A percentile compares a stretch with the other conserved stretches of the same genome.
phyloP scores from a whole-genome alignment of 2,888 invertebrate species.

The Litoditis marina region DNA sequence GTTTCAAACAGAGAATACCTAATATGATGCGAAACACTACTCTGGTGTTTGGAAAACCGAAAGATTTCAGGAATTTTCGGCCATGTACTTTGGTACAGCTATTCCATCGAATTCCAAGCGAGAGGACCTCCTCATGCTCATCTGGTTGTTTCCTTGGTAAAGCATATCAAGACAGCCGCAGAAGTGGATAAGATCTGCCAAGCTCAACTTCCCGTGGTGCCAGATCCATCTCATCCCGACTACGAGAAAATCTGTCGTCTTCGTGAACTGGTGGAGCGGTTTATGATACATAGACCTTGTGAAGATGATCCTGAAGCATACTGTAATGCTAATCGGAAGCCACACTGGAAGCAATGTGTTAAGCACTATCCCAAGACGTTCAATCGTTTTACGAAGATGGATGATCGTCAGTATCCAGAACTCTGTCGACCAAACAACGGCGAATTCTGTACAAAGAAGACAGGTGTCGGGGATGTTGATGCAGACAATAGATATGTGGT shows the following conservation, averaged over 20 bases:
- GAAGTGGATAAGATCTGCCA: not conserved
- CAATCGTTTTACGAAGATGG: not conserved
- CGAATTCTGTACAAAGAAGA: not conserved
- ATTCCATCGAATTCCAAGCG: not conserved
- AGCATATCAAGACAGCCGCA: not conserved
- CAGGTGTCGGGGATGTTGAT: not conserved
- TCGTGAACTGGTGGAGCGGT: not conserved
- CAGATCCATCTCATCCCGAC: not conserved
- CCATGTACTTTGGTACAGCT: not conserved
- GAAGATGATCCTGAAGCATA: not conserved
- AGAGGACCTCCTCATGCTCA: not conserved
- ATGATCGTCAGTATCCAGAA: not conserved
- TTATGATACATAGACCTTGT: not conserved
- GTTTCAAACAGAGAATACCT: too few relatives aligned
- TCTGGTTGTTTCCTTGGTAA: not conserved
- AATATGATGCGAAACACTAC: too few relatives aligned
- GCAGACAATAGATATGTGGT: not conserved
- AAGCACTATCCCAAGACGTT: not conserved
- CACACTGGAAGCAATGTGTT: not conserved
- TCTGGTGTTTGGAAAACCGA: too few relatives aligned
- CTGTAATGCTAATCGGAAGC: not conserved
- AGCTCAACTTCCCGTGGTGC: not conserved
- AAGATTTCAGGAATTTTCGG: not conserved
- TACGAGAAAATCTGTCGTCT: not conserved
- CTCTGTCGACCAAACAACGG: not conserved